phyloP scores from a whole-genome alignment of 2,888 invertebrate species.

The Meghimatium bilineatum region DNA sequence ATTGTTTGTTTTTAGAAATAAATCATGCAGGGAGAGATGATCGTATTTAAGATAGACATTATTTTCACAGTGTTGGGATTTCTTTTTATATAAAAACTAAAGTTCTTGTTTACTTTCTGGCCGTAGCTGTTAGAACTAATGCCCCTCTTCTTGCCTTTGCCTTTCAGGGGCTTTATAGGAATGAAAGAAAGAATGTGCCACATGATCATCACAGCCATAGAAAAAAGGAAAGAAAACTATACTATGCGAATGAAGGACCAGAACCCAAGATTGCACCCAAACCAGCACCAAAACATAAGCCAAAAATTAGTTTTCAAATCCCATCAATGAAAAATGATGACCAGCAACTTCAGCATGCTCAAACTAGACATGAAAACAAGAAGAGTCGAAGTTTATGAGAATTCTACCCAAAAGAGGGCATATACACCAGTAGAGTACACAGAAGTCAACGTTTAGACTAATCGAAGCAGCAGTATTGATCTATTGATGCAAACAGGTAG shows the following conservation, averaged over 20 bases:
- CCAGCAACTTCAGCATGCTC: slow-evolving; percentile 14
- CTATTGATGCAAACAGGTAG: too few species aligned
- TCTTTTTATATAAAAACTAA: not conserved
- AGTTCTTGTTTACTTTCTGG: not conserved
- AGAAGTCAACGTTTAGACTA: slow-evolving; percentile 7
- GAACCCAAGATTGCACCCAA: too few species aligned
- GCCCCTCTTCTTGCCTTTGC: slow-evolving; percentile 34
- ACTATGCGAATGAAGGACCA: not conserved
- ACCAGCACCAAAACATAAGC: slow-evolving; percentile 11
- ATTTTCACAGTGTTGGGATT: not conserved
- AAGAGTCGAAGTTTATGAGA: not conserved
- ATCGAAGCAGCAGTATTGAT: too few species aligned
- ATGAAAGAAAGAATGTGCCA: not conserved
- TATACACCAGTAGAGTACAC: slow-evolving; percentile 14
- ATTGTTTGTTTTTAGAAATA: too few species aligned
- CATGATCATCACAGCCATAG: not conserved
- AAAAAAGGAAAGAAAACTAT: not conserved
- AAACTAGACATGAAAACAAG: slow-evolving; percentile 20
- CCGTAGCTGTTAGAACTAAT: not conserved
- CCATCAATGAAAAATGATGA: not conserved
- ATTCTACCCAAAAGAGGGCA: not conserved
- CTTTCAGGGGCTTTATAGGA: slow-evolving; percentile 22
- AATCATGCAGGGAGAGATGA: too few species aligned
- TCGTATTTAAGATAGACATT: not conserved
- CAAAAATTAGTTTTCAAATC: not conserved